A percentile compares a stretch with the other conserved stretches of the same genome.
phyloP scores from a whole-genome alignment of 1,140 invertebrate genomes.

The Drosophila ercepeae region DNA sequence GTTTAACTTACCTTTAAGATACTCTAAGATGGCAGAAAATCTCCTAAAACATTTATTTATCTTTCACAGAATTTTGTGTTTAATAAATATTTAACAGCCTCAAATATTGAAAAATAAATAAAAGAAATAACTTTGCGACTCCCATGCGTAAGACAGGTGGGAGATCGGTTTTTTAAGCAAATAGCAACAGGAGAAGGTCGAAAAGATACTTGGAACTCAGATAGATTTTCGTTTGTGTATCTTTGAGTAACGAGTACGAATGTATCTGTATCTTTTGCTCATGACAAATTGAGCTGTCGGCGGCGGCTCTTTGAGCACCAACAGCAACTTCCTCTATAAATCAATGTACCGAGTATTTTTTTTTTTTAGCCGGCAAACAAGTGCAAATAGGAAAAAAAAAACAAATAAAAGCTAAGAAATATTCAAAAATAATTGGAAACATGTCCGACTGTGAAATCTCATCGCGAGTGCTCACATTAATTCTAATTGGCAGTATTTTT shows the following conservation, averaged over 20 bases:
- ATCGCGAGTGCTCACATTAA: slow-evolving; percentile 62
- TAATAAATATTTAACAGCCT: slow-evolving; percentile 52
- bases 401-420: slow-evolving; percentile 25
- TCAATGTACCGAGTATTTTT: slow-evolving; percentile 25
- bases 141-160: slow-evolving; percentile 69
- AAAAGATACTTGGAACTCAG: background rate
- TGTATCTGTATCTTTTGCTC: slow-evolving; percentile 29
- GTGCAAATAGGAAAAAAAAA: slow-evolving; percentile 32
- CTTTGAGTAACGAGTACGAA: slow-evolving; percentile 23
- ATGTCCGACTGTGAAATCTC: slow-evolving; percentile 36
- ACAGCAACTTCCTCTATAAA: slow-evolving; percentile 59
- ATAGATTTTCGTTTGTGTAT: slow-evolving; percentile 13
- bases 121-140: slow-evolving; percentile 24
- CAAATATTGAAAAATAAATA: slow-evolving; percentile 36
- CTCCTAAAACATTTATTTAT: slow-evolving; percentile 9
- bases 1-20: background rate
- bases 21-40: slow-evolving; percentile 1
- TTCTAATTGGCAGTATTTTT: slow-evolving; percentile 72
- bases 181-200: slow-evolving; percentile 48
- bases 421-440: slow-evolving; percentile 55
- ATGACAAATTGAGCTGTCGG: slow-evolving; percentile 77
- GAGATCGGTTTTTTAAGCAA: slow-evolving; percentile 42
- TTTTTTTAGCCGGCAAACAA: slow-evolving; percentile 11
- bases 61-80: slow-evolving; percentile 47
- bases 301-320: slow-evolving; percentile 52